phyloP scores from a whole-genome alignment of 2,888 invertebrate genomes.

The Ormyrus nitidulus region DNA sequence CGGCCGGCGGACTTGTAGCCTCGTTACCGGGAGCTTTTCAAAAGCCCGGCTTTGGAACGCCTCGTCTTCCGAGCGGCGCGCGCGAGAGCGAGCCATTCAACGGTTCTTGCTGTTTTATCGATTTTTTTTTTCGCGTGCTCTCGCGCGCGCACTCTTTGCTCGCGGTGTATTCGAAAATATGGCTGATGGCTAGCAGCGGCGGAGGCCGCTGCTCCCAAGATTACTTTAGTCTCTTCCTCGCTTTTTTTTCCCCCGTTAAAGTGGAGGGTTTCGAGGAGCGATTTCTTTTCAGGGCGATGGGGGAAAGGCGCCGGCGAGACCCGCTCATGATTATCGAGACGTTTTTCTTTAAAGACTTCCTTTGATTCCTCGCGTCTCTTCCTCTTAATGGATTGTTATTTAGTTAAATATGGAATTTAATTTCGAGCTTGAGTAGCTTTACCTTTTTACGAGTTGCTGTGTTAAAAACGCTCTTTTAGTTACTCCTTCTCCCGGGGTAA shows the following conservation, averaged over 20 bases:
- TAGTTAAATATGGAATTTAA: slow-evolving; percentile 8
- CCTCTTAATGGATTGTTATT: slow-evolving; percentile 11
- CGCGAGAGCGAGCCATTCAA: slow-evolving; percentile 2
- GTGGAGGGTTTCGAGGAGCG: slow-evolving; percentile 4
- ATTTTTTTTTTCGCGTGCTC: slow-evolving; percentile 13
- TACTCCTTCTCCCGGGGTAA: too few species aligned
- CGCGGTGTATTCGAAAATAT: slow-evolving; percentile 23
- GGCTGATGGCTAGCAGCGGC: slow-evolving; percentile 4
- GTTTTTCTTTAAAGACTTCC: background rate
- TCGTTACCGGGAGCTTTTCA: slow-evolving; percentile 40
- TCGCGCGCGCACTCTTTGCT: background rate
- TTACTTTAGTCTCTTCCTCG: slow-evolving; percentile 27
- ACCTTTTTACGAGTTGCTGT: background rate
- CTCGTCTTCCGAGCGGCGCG: slow-evolving; percentile 2
- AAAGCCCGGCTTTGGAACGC: slow-evolving; percentile 13
- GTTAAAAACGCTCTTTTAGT: too few species aligned
- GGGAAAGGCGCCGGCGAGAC: background rate
- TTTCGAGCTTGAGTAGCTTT: background rate
- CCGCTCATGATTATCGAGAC: background rate
- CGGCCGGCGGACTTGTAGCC: background rate
- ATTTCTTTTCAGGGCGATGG: slow-evolving; percentile 10
- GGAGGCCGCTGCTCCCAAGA: slow-evolving; percentile 5
- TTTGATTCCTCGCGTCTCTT: background rate
- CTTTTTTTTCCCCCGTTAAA: background rate
- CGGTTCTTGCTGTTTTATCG: slow-evolving; percentile 27